Evolutionary conservation across 2,113 vertebrate genomes (phyloP).

Genomic region (Sylvia atricapilla): DNA sequence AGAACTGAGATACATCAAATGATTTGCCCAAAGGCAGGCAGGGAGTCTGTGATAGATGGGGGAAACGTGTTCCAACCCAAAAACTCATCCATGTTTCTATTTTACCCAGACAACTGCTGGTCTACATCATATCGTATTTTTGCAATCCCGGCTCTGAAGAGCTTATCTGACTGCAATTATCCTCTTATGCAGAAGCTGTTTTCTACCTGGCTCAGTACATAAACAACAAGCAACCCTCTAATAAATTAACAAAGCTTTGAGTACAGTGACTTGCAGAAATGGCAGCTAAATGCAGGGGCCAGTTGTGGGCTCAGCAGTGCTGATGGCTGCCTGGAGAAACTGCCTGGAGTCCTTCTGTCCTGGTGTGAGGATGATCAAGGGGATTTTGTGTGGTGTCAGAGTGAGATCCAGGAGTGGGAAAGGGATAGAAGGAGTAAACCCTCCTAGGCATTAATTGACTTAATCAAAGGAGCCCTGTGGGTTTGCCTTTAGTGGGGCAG

Average conservation of each 20-base stretch:
- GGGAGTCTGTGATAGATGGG: background rate
- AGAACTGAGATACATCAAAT: background rate
- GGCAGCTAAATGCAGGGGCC: background rate
- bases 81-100: background rate
- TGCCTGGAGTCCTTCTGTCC: background rate
- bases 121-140: background rate
- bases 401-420: background rate
- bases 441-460: background rate
- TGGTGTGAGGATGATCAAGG: background rate
- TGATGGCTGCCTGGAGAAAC: background rate
- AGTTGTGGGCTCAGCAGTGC: background rate
- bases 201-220: constrained; percentile 41
- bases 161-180: constrained; percentile 60
- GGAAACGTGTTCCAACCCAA: background rate
- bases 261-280: constrained; percentile 54
- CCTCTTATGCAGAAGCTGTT: constrained; percentile 55
- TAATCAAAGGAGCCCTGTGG: background rate
- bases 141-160: background rate
- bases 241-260: constrained; percentile 51
- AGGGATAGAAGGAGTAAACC: background rate
- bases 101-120: background rate
- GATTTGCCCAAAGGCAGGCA: background rate
- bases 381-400: background rate
- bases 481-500: background rate
- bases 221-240: constrained; percentile 52